These are phyloP conservation scores for Noctuana brunneofusca DNA, from an alignment of 2,888 invertebrate species.

Conservation along the genomic window DNA sequence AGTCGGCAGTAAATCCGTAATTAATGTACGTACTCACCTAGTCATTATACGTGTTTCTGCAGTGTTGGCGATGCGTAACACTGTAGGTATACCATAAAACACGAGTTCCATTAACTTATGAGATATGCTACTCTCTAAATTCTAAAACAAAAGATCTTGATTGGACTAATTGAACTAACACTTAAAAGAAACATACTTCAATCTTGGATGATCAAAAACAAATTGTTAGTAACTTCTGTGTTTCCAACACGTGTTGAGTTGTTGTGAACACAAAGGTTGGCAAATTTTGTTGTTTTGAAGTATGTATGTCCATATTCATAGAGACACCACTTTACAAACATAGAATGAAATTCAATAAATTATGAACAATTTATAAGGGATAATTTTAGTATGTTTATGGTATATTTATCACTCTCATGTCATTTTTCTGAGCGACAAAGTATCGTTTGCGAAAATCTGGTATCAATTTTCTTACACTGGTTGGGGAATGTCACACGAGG, in stretches of 20 bases:
- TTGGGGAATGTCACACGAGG: not conserved
- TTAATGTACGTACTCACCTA: slow-evolving; percentile 68
- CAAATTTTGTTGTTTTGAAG: too few species aligned
- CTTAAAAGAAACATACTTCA: too few species aligned
- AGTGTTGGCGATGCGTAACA: slow-evolving; percentile 59
- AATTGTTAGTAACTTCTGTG: too few species aligned
- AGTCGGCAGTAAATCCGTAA: slow-evolving; percentile 73
- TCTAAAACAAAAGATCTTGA: not conserved
- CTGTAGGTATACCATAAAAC: slow-evolving; percentile 69
- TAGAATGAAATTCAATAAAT: too few species aligned
- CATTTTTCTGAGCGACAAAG: too few species aligned
- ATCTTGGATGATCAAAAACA: too few species aligned
- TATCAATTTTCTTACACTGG: not conserved
- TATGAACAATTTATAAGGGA: too few species aligned
- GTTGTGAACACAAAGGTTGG: too few species aligned
- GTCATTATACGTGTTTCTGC: slow-evolving; percentile 69
- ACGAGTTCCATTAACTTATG: slow-evolving; percentile 63
- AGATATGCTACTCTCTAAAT: slow-evolving; percentile 31
- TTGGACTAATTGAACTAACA: not conserved
- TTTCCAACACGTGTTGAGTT: too few species aligned
- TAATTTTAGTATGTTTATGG: too few species aligned
- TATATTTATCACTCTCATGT: not conserved
- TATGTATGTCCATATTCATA: too few species aligned
- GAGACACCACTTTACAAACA: too few species aligned
- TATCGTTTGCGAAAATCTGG: not conserved